Evolutionary conservation across 53 echinoderm and acorn worm species (phyloP), one percentile per base, ranked within the genome.

Genomic region (Holothuria leucospilota): DNA sequence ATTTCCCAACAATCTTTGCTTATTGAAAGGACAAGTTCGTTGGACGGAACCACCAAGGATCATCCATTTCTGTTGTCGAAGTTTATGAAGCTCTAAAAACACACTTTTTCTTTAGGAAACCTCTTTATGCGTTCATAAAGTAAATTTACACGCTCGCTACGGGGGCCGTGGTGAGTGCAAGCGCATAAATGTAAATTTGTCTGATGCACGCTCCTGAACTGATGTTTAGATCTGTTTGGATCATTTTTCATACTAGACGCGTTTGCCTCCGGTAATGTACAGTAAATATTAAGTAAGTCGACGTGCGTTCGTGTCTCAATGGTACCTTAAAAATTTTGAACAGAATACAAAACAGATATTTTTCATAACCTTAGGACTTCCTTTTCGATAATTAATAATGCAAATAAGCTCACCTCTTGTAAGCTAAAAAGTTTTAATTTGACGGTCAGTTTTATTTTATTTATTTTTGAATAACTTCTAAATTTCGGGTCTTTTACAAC

Each of bases 81-180:
- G 16, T 72, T 75, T 75, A 75, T 51, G 75, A 75, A 75, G 75
- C 75, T 49, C 41, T 75, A 75, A 75, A 75, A 75, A 75, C 75
- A 75, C 75, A 75, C 75, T 75, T 75, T 75, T 52, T 56, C 56
- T 56, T 75, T 75, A 51, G 51, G 46, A 75, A 75, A 49, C 75
- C 53, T 46, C 75, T 75, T 75, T 51, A 75, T 49, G 51, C 51
- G 11, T 75, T 75, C 75, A 75, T 75, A 75, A 75, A 75, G 75
- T 75, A 75, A 75, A 75, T 75, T 75, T 75, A 75, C 52, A 75
- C 75, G 46, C 51, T 52, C 75, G 75, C 51, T 52, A 75, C 26
- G 15, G 75, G 51, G 75, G 75, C 75, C 75, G 52, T 75, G 75
- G 27, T 21, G 75, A 52, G 52, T 21, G 39, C 51, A 75, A 75